phyloP scores from a whole-genome alignment of 2,797 vertebrate genomes.

The Cichlasoma orientale region DNA sequence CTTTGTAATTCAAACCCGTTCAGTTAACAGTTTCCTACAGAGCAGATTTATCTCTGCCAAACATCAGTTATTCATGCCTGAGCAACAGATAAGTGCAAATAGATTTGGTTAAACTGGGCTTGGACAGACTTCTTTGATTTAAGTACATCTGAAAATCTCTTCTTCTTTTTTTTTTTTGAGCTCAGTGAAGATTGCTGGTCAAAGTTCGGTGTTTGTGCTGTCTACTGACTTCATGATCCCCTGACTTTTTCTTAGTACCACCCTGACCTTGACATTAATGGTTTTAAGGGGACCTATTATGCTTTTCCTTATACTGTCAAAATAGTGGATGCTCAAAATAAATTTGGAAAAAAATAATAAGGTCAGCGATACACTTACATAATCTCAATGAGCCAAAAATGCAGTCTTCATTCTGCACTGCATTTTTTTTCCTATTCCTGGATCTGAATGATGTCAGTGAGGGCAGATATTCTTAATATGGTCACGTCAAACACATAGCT shows the following conservation, averaged over 20 bases:
- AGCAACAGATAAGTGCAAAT: background rate
- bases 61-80: conserved; percentile 8
- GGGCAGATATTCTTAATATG: background rate
- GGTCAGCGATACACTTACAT: background rate
- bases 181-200: background rate
- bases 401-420: background rate
- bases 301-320: background rate
- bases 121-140: background rate
- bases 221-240: background rate
- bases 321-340: background rate
- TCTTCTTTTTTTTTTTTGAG: background rate
- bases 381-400: background rate
- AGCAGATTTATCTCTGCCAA: background rate
- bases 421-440: background rate
- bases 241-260: background rate
- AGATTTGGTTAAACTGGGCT: background rate
- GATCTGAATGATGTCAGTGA: background rate
- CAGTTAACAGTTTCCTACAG: conserved; percentile 1
- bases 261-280: background rate
- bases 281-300: background rate
- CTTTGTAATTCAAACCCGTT: conserved; percentile 15
- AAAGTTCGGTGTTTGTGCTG: background rate
- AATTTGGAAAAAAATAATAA: background rate
- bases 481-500: background rate
- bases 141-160: background rate